Percentiles rank a stretch among this genome's conserved stretches.
Evolutionary conservation across 2,797 vertebrate genomes (phyloP).

Genomic region (Cirrhinus molitorella): DNA sequence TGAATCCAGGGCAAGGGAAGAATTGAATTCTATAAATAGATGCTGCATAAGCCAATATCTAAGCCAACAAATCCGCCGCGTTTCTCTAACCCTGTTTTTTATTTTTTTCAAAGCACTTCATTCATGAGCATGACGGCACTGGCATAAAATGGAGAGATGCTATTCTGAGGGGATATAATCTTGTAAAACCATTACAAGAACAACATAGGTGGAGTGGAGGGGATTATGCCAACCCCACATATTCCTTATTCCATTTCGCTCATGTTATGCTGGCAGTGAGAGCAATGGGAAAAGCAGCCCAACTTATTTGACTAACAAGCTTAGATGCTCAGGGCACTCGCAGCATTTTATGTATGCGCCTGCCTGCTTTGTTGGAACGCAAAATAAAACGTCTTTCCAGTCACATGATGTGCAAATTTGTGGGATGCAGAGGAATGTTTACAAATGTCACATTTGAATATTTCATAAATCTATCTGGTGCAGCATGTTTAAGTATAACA

Average conservation of each 20-base stretch:
- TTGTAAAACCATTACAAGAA: conserved; percentile 80
- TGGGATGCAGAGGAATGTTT: conserved; percentile 6
- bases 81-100: conserved; percentile 59
- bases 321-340: conserved; percentile 49
- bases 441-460: background rate
- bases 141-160: conserved; percentile 66
- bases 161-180: conserved; percentile 79
- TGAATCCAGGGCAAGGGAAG: conserved; percentile 64
- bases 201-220: conserved; percentile 73
- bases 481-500: background rate
- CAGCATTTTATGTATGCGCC: conserved; percentile 4
- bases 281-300: conserved; percentile 46
- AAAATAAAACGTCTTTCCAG: conserved; percentile 10
- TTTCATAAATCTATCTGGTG: background rate
- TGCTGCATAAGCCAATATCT: conserved; percentile 67
- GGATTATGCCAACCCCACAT: conserved; percentile 70
- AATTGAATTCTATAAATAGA: conserved; percentile 72
- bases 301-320: conserved; percentile 61
- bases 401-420: conserved; percentile 8
- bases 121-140: conserved; percentile 73
- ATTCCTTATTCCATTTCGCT: conserved; percentile 29
- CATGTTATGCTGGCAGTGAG: conserved; percentile 28
- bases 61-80: conserved; percentile 66
- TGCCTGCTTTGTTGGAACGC: conserved; percentile 7
- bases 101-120: conserved; percentile 68